phyloP scores from a whole-genome alignment of 2,888 invertebrate genomes.

The Molanna angustata region DNA sequence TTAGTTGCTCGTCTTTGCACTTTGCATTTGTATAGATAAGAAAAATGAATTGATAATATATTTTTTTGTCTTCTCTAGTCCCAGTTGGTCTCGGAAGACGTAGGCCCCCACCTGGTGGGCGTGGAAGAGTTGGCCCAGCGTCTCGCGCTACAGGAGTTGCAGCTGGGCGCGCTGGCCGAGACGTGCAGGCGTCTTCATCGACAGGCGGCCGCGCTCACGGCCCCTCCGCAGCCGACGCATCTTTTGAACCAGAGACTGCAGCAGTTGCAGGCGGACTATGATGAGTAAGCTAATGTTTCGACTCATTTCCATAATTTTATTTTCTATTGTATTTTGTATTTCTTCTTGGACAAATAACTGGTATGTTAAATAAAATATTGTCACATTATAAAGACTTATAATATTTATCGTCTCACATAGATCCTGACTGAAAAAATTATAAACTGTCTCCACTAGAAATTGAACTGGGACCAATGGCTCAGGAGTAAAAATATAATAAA shows the following conservation, averaged over 20 bases:
- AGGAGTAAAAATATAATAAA: no score
- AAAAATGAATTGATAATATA: background rate
- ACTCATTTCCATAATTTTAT: no score
- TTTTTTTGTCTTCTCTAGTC: slow-evolving; percentile 43
- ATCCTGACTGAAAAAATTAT: no score
- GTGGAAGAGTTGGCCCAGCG: slow-evolving; percentile 94
- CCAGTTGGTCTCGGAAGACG: slow-evolving; percentile 78
- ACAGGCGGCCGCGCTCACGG: slow-evolving; percentile 44
- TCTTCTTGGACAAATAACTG: no score
- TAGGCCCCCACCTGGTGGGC: slow-evolving; percentile 89
- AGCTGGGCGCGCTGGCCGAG: slow-evolving; percentile 86
- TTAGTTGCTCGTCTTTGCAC: no score
- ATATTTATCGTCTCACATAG: no score
- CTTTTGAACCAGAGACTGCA: slow-evolving; percentile 69
- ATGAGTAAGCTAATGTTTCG: slow-evolving; percentile 65
- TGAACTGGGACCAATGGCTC: no score
- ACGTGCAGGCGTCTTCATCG: slow-evolving; percentile 75
- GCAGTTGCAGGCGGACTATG: slow-evolving; percentile 74
- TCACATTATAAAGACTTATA: no score
- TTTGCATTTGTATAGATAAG: no score
- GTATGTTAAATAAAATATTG: no score
- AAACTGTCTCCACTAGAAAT: no score
- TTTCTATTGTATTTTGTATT: no score
- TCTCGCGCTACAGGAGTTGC: slow-evolving; percentile 88
- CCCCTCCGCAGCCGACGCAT: slow-evolving; percentile 41